Evolutionary conservation across 2,797 vertebrate genomes (phyloP), one percentile per base, ranked within the genome.

Genomic region (Pseudomugil tenellus): DNA sequence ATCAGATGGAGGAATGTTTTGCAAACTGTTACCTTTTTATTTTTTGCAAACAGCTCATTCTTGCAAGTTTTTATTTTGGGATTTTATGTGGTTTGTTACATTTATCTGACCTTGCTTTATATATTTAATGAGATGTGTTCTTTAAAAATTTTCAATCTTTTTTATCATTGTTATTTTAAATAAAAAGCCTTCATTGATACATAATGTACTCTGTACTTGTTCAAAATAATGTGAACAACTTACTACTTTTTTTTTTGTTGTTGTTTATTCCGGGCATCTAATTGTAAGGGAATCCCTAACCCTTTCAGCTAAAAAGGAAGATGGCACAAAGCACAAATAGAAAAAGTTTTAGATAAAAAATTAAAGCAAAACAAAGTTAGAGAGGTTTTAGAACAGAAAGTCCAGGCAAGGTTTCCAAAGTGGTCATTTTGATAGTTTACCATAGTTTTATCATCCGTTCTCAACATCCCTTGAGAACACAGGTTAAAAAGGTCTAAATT

Each of bases 31-130:
- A 93, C 55, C 21, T 72, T 52, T 49, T 75, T 81, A 62, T 63
- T 59, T 77, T 76, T 48, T 74, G 41, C 63, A 34, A 53, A 53
- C 57, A 63, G n/a, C 62, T 62, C 31, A 60, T 53, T 56, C 19
- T 41, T 34, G 68, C 72, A 26, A 28, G 65, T 43, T 74, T 80
- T 76, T 86, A 77, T 86, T 84, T 79, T 74, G 59, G 19, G 39
- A 67, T 76, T 83, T 74, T 10, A 63, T 57, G 67, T 71, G 70
- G 55, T 84, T 91, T 85, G 90, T 93, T 93, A 91, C 87, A 92
- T 78, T 87, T 88, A 70, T 76, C 69, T 79, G 49, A 35, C 51
- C 57, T 80, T 72, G 51, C 78, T 72, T 80, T 84, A 35, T 72
- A 68, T 90, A 84, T 91, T 90, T 86, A 82, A 89, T 60, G 46